phyloP scores from a whole-genome alignment of 2,888 invertebrate genomes.

The Synergus gifuensis region DNA sequence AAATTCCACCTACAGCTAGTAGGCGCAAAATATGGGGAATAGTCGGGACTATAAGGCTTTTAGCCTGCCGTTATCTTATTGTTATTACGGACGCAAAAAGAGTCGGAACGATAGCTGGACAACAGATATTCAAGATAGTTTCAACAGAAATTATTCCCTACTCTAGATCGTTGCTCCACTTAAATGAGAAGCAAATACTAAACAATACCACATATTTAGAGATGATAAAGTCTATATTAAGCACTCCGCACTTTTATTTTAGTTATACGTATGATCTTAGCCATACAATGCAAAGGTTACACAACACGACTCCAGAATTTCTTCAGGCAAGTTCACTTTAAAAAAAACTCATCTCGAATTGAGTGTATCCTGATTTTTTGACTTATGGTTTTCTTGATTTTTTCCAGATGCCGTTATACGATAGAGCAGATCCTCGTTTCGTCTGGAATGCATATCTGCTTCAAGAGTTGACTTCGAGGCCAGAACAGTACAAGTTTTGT shows the following conservation, averaged over 20 bases:
- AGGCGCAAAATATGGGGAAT: slow-evolving; percentile 91
- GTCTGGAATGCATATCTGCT: slow-evolving; percentile 95
- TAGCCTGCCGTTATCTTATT: slow-evolving; percentile 92
- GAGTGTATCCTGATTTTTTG: slow-evolving; percentile 14
- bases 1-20: slow-evolving; percentile 82
- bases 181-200: slow-evolving; percentile 89
- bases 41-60: slow-evolving; percentile 89
- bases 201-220: slow-evolving; percentile 91
- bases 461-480: slow-evolving; percentile 84
- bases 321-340: slow-evolving; percentile 80
- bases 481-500: slow-evolving; percentile 88
- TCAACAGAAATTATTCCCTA: slow-evolving; percentile 93
- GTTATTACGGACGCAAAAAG: slow-evolving; percentile 91
- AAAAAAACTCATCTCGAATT: background rate
- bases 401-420: slow-evolving; percentile 84
- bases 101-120: slow-evolving; percentile 90
- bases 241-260: slow-evolving; percentile 94
- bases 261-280: slow-evolving; percentile 96
- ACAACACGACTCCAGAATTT: slow-evolving; percentile 91
- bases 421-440: slow-evolving; percentile 92
- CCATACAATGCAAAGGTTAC: slow-evolving; percentile 92
- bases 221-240: slow-evolving; percentile 90
- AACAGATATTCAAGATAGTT: slow-evolving; percentile 88
- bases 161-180: slow-evolving; percentile 89
- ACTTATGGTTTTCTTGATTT: slow-evolving; percentile 37